Evolutionary conservation across 2,113 vertebrate species (phyloP), one percentile per base, ranked within the genome.

Genomic region (Sceloporus undulatus): DNA sequence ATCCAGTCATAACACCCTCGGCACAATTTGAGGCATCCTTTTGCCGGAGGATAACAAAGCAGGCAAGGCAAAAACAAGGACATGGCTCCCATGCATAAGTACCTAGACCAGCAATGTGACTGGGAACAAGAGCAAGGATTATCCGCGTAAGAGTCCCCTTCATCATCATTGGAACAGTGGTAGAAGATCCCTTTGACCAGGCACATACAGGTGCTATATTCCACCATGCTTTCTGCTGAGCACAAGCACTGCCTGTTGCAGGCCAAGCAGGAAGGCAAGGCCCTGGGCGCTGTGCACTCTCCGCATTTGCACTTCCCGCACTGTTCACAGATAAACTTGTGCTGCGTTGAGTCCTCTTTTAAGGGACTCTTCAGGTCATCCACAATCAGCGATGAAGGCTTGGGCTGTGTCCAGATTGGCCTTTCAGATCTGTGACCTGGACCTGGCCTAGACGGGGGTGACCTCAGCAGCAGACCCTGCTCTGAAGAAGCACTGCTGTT

Each of bases 151-250:
- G 98, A 99, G 95, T 99, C 98, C 19, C 98, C 98, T 91, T 98
- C 98, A 10, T 99, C 99, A 4, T 99, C 98, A 0, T 98, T 98
- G 79, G 98, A 99, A 93, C 99, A 99, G 97, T 99, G 99, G 97
- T 99, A 99, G 96, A 99, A 99, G 94, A 98, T 92, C 86, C 98
- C 98, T 95, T 99, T 99, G 81, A 99, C 98, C 91, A 99, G 92
- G 91, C 99, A 99, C 98, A 99, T 99, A 95, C 98, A 99, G 27
- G 98, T 99, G 92, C 98, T 95, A 2, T 99, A 98, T 93, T 99
- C 99, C 96, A 99, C 97, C 89, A 98, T 98, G 94, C 97, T 98
- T 96, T 99, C 98, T 0, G 98, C 98, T 0, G 99, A 99, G 96
- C 98, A 99, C 34, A 99, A 94, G 95, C 98, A 99, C 94, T 98